A percentile compares a stretch with the other conserved stretches of the same genome.
Conservation (phyloP, 2,888 invertebrate genomes). For the Melipona bicolor region DNA sequence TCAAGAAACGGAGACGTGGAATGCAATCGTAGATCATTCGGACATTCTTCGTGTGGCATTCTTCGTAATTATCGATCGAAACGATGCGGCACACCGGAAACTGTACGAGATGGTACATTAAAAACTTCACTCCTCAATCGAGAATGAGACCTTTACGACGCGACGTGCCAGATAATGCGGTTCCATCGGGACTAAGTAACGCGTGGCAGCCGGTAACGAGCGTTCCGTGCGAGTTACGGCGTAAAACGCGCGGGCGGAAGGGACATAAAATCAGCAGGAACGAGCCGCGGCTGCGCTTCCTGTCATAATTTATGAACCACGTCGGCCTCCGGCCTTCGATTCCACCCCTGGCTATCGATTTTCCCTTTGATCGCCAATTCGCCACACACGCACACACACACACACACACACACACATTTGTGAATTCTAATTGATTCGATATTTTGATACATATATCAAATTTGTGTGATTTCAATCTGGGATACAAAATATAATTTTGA, state of each 20-base stretch:
- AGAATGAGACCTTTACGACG: background rate
- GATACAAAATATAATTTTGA: background rate
- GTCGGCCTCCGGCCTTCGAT: conserved; percentile 34
- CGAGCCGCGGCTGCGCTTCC: conserved; percentile 19
- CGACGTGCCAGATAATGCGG: conserved; percentile 30
- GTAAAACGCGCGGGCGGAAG: conserved; percentile 36
- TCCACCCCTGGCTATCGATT: conserved; percentile 12
- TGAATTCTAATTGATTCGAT: background rate
- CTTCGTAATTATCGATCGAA: background rate
- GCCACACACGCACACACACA: too few species aligned
- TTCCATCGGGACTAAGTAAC: conserved; percentile 36
- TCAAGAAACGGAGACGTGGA: background rate
- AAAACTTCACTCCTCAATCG: background rate
- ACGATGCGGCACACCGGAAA: background rate
- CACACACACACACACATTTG: background rate
- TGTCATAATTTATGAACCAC: conserved; percentile 51
- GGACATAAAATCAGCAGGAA: conserved; percentile 52
- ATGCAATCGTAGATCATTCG: background rate
- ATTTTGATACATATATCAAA: too few species aligned
- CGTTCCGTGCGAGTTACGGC: conserved; percentile 34
- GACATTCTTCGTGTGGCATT: background rate
- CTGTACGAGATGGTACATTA: background rate
- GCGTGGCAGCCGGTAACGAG: conserved; percentile 36
- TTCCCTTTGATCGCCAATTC: background rate
- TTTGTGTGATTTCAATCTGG: background rate